phyloP scores from a whole-genome alignment of 2,113 vertebrate genomes.

The Sminthopsis crassicaudata region DNA sequence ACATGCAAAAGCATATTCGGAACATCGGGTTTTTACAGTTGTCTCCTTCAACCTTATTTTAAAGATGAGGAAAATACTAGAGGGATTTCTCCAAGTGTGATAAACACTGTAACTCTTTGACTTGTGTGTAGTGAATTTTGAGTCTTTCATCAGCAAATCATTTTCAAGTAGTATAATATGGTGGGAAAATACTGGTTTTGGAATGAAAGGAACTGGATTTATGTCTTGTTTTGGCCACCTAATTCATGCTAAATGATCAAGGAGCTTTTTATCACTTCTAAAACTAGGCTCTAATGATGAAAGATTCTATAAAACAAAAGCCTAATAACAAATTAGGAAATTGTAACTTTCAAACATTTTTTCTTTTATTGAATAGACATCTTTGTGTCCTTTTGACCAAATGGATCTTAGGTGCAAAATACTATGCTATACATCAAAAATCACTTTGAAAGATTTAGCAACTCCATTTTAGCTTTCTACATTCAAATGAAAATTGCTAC shows the following conservation, averaged over 20 bases:
- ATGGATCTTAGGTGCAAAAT: neutral
- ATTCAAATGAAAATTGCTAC: neutral
- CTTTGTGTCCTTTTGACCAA: neutral
- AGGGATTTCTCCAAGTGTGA: neutral
- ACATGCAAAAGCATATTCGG: too few species aligned
- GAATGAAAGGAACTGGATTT: neutral
- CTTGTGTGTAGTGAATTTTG: neutral
- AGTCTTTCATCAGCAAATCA: neutral
- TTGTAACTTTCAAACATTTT: neutral
- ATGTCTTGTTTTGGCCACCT: neutral
- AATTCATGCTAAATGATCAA: neutral
- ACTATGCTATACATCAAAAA: neutral
- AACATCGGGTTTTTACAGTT: too few species aligned
- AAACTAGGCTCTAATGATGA: neutral
- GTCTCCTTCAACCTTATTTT: neutral
- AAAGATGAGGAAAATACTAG: neutral
- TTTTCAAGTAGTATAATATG: neutral
- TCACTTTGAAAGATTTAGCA: neutral
- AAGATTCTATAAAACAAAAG: neutral
- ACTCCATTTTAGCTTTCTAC: accelerated
- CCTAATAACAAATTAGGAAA: neutral
- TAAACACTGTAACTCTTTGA: neutral
- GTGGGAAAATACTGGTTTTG: too few species aligned
- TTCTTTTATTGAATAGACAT: neutral
- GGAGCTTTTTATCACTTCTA: neutral